Conservation (phyloP, 1,140 invertebrate genomes). For the Neuroterus valhalla region DNA sequence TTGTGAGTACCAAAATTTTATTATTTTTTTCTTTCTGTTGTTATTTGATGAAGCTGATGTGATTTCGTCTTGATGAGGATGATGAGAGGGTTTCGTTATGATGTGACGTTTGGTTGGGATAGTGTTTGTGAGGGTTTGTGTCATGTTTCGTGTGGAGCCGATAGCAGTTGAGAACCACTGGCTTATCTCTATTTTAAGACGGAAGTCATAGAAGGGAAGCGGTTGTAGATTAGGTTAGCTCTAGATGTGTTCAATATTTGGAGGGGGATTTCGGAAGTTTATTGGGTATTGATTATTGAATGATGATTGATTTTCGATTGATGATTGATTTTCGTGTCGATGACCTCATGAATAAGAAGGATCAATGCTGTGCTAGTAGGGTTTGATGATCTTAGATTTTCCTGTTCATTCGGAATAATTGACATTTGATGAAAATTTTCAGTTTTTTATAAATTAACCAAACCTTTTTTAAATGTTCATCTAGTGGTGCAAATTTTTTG, state of each 20-base stretch:
- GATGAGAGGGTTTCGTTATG: too few relatives aligned
- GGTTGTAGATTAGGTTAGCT: not conserved
- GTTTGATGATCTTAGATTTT: not conserved
- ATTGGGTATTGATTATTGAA: not conserved
- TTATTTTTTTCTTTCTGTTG: not conserved
- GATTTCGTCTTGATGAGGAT: too few relatives aligned
- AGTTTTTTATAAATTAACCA: not conserved
- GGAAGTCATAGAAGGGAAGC: not conserved
- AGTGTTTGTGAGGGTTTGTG: not conserved
- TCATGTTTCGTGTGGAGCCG: not conserved
- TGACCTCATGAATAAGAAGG: not conserved
- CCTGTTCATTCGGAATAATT: not conserved
- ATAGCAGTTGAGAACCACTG: not conserved
- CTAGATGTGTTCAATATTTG: not conserved
- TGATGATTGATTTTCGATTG: not conserved
- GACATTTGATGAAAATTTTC: not conserved
- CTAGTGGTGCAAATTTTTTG: too few relatives aligned
- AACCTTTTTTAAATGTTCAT: too few relatives aligned
- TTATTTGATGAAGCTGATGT: too few relatives aligned
- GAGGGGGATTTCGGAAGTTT: not conserved
- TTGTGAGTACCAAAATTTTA: not conserved
- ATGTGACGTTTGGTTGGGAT: not conserved
- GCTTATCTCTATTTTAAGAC: not conserved
- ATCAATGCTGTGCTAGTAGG: too few relatives aligned
- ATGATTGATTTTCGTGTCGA: not conserved